Percentiles rank a stretch among this genome's conserved stretches.
These are phyloP conservation scores for Apostichopus californicus DNA, from an alignment of 35 echinoderm and acorn worm genomes.

Conservation along the genomic window DNA sequence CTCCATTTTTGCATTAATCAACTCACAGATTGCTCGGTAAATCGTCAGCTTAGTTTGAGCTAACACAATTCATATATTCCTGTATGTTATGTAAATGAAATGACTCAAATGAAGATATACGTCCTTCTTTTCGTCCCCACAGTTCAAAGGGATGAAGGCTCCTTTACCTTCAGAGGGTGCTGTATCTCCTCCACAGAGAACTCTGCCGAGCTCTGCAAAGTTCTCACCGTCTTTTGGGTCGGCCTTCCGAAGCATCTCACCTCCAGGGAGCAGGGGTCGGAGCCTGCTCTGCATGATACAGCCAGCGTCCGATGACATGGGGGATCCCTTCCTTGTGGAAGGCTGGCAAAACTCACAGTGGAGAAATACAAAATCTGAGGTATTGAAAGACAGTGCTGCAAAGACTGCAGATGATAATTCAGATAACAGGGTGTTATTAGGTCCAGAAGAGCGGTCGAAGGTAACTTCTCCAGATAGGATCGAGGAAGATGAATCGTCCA, in stretches of 20 bases:
- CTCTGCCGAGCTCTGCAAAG: conserved; percentile 9
- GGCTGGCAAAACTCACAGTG: not conserved
- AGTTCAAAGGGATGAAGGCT: conserved; percentile 26
- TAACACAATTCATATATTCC: no score
- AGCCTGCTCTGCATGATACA: conserved; percentile 11
- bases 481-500: not conserved
- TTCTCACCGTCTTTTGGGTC: conserved; percentile 38
- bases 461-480: not conserved
- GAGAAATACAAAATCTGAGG: not conserved
- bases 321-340: conserved; percentile 30
- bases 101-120: not conserved
- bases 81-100: no score
- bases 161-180: not conserved
- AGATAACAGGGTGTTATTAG: not conserved
- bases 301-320: not conserved
- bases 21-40: no score
- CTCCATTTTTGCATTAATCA: no score
- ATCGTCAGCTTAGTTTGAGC: no score
- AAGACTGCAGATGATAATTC: not conserved
- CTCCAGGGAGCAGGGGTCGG: not conserved
- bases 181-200: not conserved
- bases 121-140: conserved; percentile 2
- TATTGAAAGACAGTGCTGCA: not conserved
- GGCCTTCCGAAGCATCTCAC: conserved; percentile 37
- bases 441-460: not conserved